Evolutionary conservation across 2,113 vertebrate species (phyloP).

Genomic region (Daubentonia madagascariensis): DNA sequence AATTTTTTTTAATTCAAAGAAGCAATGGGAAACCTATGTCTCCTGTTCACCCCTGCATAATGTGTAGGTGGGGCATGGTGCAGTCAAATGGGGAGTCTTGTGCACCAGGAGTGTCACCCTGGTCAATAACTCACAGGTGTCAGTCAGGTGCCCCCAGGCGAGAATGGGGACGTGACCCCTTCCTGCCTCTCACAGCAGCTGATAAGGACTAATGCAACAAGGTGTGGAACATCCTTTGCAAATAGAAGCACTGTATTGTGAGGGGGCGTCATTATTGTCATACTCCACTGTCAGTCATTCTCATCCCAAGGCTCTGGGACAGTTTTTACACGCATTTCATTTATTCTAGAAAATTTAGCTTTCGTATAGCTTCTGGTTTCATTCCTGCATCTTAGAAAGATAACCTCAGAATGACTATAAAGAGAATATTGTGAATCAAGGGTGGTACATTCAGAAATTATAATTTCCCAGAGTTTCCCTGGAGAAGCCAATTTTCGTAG

Average conservation of each 20-base stretch:
- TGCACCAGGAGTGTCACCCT: not conserved
- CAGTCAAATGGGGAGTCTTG: not conserved
- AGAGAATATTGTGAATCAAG: not conserved
- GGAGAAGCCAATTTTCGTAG: not conserved
- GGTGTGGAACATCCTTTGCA: not conserved
- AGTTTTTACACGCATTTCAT: not conserved
- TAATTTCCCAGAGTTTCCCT: not conserved
- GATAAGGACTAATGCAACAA: not conserved
- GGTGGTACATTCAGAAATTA: not conserved
- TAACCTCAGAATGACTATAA: not conserved
- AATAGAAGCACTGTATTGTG: not conserved
- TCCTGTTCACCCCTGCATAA: not conserved
- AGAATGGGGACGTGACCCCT: not conserved
- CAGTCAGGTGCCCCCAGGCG: not conserved
- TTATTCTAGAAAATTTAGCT: not conserved
- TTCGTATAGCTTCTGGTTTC: not conserved
- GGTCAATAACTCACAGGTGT: not conserved
- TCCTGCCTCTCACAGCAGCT: not conserved
- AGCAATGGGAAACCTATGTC: not conserved
- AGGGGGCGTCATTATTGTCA: not conserved
- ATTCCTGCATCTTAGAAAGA: not conserved
- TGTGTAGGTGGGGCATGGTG: rapidly evolving
- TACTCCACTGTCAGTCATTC: not conserved
- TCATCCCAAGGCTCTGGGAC: not conserved
- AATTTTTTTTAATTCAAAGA: not conserved